These are phyloP conservation scores for Yoshiicerus persimilis DNA, from an alignment of 1,140 invertebrate species.

Conservation along the genomic window DNA sequence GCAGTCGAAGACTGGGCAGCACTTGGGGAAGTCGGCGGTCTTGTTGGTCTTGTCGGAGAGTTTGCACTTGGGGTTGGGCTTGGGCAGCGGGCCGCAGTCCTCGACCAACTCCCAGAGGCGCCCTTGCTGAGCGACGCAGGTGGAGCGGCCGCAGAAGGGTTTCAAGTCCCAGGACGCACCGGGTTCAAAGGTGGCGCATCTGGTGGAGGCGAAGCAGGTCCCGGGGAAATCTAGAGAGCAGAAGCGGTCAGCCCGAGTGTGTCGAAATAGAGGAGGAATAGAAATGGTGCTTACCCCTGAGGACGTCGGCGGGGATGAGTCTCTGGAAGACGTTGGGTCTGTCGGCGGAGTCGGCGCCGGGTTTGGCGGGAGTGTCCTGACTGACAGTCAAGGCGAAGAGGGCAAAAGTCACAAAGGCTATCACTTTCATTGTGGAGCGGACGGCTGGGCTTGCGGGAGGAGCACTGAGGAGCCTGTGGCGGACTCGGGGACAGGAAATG, in stretches of 20 bases:
- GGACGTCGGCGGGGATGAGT: conserved; percentile 79
- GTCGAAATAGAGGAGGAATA: background rate
- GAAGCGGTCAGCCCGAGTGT: too few relatives aligned
- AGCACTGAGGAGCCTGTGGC: background rate
- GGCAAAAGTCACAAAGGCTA: conserved; percentile 55
- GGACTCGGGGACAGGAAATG: background rate
- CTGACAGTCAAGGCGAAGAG: conserved; percentile 58
- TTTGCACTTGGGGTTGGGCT: conserved; percentile 83
- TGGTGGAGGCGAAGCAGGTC: conserved; percentile 85
- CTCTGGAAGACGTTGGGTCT: conserved; percentile 71
- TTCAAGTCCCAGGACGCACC: conserved; percentile 77
- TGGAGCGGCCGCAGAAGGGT: conserved; percentile 83
- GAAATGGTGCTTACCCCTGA: conserved; percentile 66
- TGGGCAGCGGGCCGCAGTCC: conserved; percentile 81
- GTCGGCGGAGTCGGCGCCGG: conserved; percentile 51
- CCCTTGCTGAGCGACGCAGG: conserved; percentile 65
- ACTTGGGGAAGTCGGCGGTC: conserved; percentile 78
- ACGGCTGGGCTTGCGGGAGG: background rate
- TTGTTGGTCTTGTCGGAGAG: conserved; percentile 82
- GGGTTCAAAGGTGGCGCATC: conserved; percentile 79
- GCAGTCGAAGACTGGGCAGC: conserved; percentile 81
- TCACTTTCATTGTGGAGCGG: conserved; percentile 50
- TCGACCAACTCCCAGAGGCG: conserved; percentile 77
- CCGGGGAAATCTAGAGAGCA: conserved; percentile 75
- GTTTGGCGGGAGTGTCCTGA: conserved; percentile 61